Evolutionary conservation across 2,888 invertebrate genomes (phyloP), one percentile per base, ranked within the genome.

Genomic region (Spodoptera picta): DNA sequence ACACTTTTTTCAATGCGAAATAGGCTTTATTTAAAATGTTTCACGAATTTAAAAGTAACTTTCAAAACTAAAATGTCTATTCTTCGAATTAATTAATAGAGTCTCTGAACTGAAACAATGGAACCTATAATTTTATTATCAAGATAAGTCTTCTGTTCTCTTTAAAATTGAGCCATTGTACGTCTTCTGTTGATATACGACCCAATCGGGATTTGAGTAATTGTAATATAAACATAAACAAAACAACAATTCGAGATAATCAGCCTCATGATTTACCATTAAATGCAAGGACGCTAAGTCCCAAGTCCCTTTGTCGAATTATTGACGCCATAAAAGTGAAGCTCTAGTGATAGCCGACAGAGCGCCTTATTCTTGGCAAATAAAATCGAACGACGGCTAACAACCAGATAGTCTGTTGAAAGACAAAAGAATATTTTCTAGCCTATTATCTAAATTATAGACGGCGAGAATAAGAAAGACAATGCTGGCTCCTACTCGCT

Each of bases 361-460:
- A 63, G 61, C 58, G 53, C 60, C 75, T 77, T 79, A 74, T 73
- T 80, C 81, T 72, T 63, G 60, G 65, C 71, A 79, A 86, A 90
- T 90, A 90, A 36, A 36, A 92, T 93, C 92, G 91, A 92, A 91
- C 87, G 87, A 64, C 63, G 77, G 79, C 89, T 86, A 88, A 90
- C 84, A 87, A 87, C 82, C 85, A 87, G 90, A 90, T 91, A 90
- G 88, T 84, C 89, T 83, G 87, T 74, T 81, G 75, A 75, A 73
- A 90, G 87, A 94, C 93, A 94, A 94, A 92, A 91, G 91, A 89
- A 91, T 91, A 92, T 92, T 94, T 92, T 92, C 93, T 92, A 90
- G 92, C 85, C 91, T 93, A 92, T 94, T 93, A 92, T 93, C 92
- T 92, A 93, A 94, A 93, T 94, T 92, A 92, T 92, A 88, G 92